phyloP scores from a whole-genome alignment of 2,113 vertebrate genomes.

The Gallinago jamesoni region DNA sequence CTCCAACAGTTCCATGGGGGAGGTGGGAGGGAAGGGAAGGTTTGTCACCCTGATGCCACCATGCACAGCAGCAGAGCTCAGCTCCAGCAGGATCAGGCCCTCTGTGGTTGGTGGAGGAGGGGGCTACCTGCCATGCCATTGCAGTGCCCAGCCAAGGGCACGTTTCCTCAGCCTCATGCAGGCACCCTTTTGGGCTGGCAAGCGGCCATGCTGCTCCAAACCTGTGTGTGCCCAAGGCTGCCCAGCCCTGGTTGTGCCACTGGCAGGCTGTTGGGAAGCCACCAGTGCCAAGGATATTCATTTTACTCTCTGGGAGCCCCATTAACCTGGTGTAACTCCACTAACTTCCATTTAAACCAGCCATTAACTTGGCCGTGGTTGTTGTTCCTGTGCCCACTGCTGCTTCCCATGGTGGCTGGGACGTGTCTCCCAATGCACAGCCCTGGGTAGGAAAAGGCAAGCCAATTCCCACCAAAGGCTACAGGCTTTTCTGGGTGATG shows the following conservation, averaged over 20 bases:
- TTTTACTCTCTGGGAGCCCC: background rate
- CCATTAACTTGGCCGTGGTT: background rate
- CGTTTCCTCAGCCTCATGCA: rapidly evolving
- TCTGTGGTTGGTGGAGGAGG: background rate
- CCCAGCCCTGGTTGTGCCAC: background rate
- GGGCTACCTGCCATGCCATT: background rate
- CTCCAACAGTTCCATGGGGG: too few relatives aligned
- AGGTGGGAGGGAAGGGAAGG: background rate
- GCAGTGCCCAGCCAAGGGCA: background rate
- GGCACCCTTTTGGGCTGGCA: background rate
- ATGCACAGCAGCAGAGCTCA: background rate
- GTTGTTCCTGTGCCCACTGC: background rate
- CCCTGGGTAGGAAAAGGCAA: background rate
- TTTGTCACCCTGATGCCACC: background rate
- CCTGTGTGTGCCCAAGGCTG: background rate
- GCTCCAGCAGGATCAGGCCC: background rate
- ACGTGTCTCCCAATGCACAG: rapidly evolving
- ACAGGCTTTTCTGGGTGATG: background rate
- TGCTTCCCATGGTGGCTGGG: background rate
- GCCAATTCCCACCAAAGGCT: rapidly evolving
- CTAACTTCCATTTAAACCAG: background rate
- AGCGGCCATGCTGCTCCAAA: background rate
- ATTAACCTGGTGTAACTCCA: background rate
- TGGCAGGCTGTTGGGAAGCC: background rate
- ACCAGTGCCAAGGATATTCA: background rate